Conservation (phyloP, 2,888 invertebrate species). For the Agrotis clavis region DNA sequence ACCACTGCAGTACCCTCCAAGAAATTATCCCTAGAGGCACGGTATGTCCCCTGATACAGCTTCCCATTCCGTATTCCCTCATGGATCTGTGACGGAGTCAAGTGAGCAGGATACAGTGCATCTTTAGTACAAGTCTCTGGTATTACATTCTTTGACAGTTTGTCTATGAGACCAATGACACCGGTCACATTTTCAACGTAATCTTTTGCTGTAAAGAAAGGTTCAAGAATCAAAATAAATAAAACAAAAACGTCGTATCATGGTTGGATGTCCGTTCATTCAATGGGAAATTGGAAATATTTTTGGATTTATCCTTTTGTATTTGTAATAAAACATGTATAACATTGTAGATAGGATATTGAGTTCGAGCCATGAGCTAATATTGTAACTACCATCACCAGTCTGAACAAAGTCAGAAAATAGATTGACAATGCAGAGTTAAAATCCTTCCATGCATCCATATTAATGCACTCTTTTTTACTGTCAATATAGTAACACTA, state of each 20-base stretch:
- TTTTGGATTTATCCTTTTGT: no score
- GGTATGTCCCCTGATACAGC: slow-evolving; percentile 95
- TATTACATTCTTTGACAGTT: slow-evolving; percentile 93
- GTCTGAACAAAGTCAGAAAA: no score
- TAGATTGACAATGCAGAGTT: no score
- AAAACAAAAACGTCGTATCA: no score
- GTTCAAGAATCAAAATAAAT: background rate
- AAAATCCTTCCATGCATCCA: no score
- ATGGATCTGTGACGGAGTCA: slow-evolving; percentile 94
- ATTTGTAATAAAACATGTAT: no score
- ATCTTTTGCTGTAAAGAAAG: slow-evolving; percentile 91
- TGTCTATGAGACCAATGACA: slow-evolving; percentile 94
- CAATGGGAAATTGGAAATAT: background rate
- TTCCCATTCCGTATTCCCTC: slow-evolving; percentile 95
- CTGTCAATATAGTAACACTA: no score
- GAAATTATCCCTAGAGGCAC: slow-evolving; percentile 98
- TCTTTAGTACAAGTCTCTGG: slow-evolving; percentile 91
- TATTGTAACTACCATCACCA: no score
- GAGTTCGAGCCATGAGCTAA: no score
- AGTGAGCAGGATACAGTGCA: slow-evolving; percentile 96
- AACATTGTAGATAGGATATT: no score
- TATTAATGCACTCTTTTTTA: no score
- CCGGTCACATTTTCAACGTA: slow-evolving; percentile 95
- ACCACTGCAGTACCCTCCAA: slow-evolving; percentile 97
- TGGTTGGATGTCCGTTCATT: no score